Percentiles rank a stretch among this genome's conserved stretches.
These are phyloP conservation scores for Hesperophylax magnus DNA, from an alignment of 1,140 invertebrate genomes.

Conservation along the genomic window DNA sequence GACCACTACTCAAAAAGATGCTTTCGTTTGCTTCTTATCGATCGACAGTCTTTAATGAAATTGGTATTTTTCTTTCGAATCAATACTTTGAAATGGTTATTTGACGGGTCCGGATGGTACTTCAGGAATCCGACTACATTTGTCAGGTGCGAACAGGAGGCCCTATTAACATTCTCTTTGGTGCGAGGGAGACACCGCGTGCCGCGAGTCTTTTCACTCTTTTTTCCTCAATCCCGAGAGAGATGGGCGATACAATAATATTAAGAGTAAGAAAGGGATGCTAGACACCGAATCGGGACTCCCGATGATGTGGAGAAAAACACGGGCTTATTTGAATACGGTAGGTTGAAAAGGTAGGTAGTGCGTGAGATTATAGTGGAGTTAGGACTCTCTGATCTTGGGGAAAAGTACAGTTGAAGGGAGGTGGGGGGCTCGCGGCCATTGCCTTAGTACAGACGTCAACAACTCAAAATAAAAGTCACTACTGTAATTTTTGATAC, in stretches of 20 bases:
- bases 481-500: conserved; percentile 8
- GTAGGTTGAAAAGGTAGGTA: conserved; percentile 44
- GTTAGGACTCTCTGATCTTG: conserved; percentile 41
- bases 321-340: conserved; percentile 57
- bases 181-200: conserved; percentile 43
- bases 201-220: conserved; percentile 45
- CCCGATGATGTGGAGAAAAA: conserved; percentile 57
- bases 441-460: conserved; percentile 43
- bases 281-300: conserved; percentile 55
- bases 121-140: conserved; percentile 57
- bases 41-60: neutral
- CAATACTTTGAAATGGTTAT: neutral
- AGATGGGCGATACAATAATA: conserved; percentile 28
- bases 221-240: conserved; percentile 50
- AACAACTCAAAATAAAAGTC: conserved; percentile 16
- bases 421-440: conserved; percentile 50
- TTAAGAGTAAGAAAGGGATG: conserved; percentile 34
- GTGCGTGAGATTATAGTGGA: conserved; percentile 33
- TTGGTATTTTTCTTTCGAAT: too few relatives aligned
- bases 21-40: neutral
- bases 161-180: conserved; percentile 47
- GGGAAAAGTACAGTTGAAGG: neutral
- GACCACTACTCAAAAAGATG: conserved; percentile 12
- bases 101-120: conserved; percentile 33
- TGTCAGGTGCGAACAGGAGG: conserved; percentile 55